Evolutionary conservation across 2,113 vertebrate genomes (phyloP), one percentile per base, ranked within the genome.

Genomic region (Myiozetetes cayanensis): DNA sequence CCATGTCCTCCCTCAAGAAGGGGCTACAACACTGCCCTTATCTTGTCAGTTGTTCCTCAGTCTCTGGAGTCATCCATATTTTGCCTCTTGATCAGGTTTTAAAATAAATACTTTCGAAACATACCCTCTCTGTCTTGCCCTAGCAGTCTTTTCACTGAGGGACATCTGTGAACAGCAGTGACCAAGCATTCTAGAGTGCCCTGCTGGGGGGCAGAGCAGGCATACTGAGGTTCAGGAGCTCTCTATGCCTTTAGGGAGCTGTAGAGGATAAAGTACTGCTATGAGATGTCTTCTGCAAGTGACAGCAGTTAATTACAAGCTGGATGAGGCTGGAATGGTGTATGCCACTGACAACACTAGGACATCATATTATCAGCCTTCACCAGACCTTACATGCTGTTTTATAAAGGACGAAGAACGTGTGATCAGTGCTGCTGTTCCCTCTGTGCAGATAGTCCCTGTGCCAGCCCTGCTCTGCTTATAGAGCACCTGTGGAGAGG

Each of bases 251-350:
- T 63, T 12, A 41, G 20, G 14, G 19, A 49, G 31, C 93, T 78
- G 49, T 3, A 14, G 6, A 52, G 77, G 77, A 95, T 82, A 74
- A 96, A 93, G 63, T 53, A 7, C 70, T 79, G 11, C 43, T 46
- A 43, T 8, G 3, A 79, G 62, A 72, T 85, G 78, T 85, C 65
- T 88, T 73, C 92, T 33, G 58, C 74, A 62, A 95, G 63, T 78
- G 75, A 52, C 22, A 17, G 93, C 61, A 82, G 85, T 94, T 91
- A 95, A 96, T 93, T 96, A 95, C 81, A 79, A 83, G 65, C 53
- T 90, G 61, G 83, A 71, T 74, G 58, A 77, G 15, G 77, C 65
- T 59, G 73, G 39, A 86, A 80, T 71, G 39, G 88, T 84, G 90
- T 96, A 67, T 93, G 68, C 47, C 33, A 59, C 86, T 92, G 83